These are phyloP conservation scores for Cyclophora albipunctata DNA, from an alignment of 2,888 invertebrate genomes.

Conservation along the genomic window DNA sequence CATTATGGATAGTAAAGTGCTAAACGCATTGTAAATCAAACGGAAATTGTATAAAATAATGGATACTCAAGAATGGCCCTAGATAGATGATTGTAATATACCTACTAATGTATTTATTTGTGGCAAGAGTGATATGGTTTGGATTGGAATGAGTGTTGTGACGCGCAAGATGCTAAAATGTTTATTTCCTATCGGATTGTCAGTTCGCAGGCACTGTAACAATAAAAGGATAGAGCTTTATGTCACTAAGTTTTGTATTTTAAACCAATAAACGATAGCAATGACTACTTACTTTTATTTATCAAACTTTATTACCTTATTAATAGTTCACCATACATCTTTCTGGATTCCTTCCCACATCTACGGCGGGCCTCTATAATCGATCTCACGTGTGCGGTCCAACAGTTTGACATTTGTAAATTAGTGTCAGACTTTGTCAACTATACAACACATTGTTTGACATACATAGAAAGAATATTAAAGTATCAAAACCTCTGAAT, in stretches of 20 bases:
- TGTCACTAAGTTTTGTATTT: constrained; percentile 77
- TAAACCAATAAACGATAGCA: constrained; percentile 76
- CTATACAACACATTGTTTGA: too few species aligned
- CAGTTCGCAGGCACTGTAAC: constrained; percentile 76
- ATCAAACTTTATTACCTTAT: too few species aligned
- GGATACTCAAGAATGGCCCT: constrained; percentile 58
- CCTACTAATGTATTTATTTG: constrained; percentile 20
- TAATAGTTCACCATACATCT: too few species aligned
- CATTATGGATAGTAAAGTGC: too few species aligned
- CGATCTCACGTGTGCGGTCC: too few species aligned
- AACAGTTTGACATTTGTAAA: too few species aligned
- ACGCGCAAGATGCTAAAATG: constrained; percentile 57
- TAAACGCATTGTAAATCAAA: too few species aligned
- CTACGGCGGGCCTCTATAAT: too few species aligned
- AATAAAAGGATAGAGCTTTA: constrained; percentile 76
- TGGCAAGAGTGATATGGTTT: constrained; percentile 7
- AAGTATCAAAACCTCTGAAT: too few species aligned
- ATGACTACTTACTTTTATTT: constrained; percentile 44
- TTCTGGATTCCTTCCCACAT: too few species aligned
- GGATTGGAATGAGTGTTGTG: constrained; percentile 34
- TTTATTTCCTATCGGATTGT: constrained; percentile 76
- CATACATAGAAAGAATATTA: too few species aligned
- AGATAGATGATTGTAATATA: constrained; percentile 46
- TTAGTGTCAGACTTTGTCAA: too few species aligned
- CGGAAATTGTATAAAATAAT: constrained; percentile 13